A percentile compares a stretch with the other conserved stretches of the same genome.
Evolutionary conservation across 2,797 vertebrate genomes (phyloP).

Genomic region (Melanotaenia parkinsoni): DNA sequence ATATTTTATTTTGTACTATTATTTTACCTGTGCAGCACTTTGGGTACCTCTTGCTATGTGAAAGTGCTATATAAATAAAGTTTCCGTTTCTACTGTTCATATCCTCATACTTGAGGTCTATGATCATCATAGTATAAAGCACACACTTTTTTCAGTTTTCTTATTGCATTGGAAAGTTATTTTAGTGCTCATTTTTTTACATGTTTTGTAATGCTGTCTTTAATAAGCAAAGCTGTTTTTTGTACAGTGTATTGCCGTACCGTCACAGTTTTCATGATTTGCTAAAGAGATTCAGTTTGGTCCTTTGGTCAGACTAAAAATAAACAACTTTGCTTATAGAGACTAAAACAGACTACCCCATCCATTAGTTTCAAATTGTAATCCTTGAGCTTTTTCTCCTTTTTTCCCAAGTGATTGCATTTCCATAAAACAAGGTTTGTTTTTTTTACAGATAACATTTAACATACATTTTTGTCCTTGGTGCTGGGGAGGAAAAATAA

Average conservation of each 20-base stretch:
- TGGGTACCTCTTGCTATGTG: too few relatives aligned
- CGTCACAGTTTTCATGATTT: not conserved
- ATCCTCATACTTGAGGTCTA: not conserved
- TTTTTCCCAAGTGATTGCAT: slow-evolving; percentile 3
- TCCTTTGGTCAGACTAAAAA: not conserved
- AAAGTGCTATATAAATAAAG: too few relatives aligned
- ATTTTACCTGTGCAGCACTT: too few relatives aligned
- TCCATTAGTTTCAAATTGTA: slow-evolving; percentile 5
- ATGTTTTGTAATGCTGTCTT: slow-evolving; percentile 23
- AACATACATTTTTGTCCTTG: rapidly evolving
- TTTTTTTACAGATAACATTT: not conserved
- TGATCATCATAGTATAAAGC: not conserved
- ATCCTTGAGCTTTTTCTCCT: not conserved
- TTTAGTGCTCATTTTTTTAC: slow-evolving; percentile 31
- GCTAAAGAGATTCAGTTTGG: not conserved
- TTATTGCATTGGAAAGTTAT: not conserved
- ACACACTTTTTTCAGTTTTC: not conserved
- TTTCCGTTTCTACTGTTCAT: not conserved
- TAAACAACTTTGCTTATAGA: not conserved
- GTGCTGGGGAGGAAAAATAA: not conserved
- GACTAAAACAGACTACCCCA: not conserved
- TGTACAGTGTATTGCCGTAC: not conserved
- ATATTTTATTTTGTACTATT: too few relatives aligned
- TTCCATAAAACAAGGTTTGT: slow-evolving; percentile 2
- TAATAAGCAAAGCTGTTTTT: slow-evolving; percentile 32